Evolutionary conservation across 2,797 vertebrate genomes (phyloP), one percentile per base, ranked within the genome.

Genomic region (Odontamblyopus lacepedii): DNA sequence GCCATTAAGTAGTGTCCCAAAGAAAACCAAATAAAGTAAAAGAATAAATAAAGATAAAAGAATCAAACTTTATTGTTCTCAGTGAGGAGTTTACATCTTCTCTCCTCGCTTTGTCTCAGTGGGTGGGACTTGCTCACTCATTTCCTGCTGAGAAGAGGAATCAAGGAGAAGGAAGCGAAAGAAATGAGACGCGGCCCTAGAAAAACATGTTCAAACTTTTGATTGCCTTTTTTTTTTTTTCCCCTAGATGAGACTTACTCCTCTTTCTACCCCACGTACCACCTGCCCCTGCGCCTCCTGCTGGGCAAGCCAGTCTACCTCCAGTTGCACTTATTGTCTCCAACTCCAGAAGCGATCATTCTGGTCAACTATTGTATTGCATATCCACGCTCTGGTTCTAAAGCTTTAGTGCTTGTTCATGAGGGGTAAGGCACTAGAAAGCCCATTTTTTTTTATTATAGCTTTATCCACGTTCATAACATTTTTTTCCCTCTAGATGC

Each of bases 311-410:
- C 85, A 1, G 81, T 95, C 6, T 91, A 91, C 72, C 85, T 95
- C 35, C 92, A 95, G 4, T 70, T 94, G 19, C 26, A 16, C 2
- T 53, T 94, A 26, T 74, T 50, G 7, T 78, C 90, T 41, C 81
- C 78, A 1, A 78, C 75, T 50, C 78, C 87, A 29, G 19, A 82
- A 0, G 90, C 89, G 0, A 85, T 84, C 0, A 67, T 95, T 50
- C 66, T 94, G 0, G 91, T 95, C 12, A 90, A 94, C 55, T 94
- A 95, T 79, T 95, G 94, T 75, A 29, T 94, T 1, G 93, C 94
- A 29, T 94, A 92, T 64, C 91, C 94, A n/a, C 87, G 85, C 1
- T 92, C 90, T 3, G 92, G 91, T 15, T 88, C 15, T 19, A 93
- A 87, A 19, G 93, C 88, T 0, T 73, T 94, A 70, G 88, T 95